phyloP scores from a whole-genome alignment of 1,140 invertebrate genomes.

The Drosophila rhopaloa region DNA sequence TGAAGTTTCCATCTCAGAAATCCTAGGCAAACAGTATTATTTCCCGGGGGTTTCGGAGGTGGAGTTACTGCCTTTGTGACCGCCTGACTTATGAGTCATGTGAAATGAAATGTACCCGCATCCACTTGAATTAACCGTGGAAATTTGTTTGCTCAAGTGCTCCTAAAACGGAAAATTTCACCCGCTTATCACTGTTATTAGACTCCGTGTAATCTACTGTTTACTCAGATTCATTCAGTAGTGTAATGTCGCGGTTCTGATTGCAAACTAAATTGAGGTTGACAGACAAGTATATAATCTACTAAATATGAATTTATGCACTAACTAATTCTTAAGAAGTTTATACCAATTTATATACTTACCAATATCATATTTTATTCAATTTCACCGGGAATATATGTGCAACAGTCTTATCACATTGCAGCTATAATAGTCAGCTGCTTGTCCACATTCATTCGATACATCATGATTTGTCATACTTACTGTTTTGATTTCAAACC shows the following conservation, averaged over 20 bases:
- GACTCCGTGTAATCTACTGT: not conserved
- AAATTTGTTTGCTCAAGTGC: conserved; percentile 25
- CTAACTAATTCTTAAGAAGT: no score
- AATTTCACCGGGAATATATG: no score
- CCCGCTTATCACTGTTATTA: conserved; percentile 22
- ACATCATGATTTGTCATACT: no score
- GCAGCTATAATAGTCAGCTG: no score
- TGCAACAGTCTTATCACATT: no score
- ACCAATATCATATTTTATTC: no score
- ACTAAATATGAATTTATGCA: not conserved
- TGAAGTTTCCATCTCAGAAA: conserved; percentile 8
- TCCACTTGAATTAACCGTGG: conserved; percentile 1
- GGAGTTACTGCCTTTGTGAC: conserved; percentile 18
- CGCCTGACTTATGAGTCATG: conserved; percentile 38
- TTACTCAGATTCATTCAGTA: conserved; percentile 3
- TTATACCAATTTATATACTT: no score
- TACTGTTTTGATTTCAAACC: no score
- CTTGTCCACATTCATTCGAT: no score
- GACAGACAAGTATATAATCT: no score
- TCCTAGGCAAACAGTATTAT: conserved; percentile 6
- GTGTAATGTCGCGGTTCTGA: not conserved
- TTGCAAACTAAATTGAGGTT: not conserved
- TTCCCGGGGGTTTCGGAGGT: conserved; percentile 5
- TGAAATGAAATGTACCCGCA: conserved; percentile 36
- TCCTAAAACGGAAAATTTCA: conserved; percentile 11